phyloP scores from a whole-genome alignment of 1,140 invertebrate species.

The Leucophenga varia region DNA sequence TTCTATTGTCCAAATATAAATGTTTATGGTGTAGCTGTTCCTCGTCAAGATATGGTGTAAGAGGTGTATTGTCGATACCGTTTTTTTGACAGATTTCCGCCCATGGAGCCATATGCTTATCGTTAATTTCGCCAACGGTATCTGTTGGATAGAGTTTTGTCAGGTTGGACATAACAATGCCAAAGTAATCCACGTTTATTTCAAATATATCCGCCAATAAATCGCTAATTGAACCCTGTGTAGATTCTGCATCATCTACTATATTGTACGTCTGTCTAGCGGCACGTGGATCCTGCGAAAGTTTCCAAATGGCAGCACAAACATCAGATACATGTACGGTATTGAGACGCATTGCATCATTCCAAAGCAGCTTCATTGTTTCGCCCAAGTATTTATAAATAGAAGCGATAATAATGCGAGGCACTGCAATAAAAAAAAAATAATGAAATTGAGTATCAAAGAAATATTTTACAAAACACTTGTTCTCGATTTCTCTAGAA shows the following conservation, averaged over 20 bases:
- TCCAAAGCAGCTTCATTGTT: conserved; percentile 91
- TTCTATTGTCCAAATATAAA: conserved; percentile 72
- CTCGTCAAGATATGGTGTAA: conserved; percentile 82
- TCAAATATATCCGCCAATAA: conserved; percentile 80
- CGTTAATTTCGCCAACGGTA: conserved; percentile 86
- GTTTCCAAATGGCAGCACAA: conserved; percentile 72
- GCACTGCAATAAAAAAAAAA: conserved; percentile 62
- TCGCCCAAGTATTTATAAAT: conserved; percentile 86
- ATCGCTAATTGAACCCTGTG: conserved; percentile 78
- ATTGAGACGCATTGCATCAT: conserved; percentile 79
- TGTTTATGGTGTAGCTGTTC: conserved; percentile 80
- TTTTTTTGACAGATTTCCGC: conserved; percentile 77
- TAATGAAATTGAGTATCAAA: conserved; percentile 8
- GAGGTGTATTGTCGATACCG: conserved; percentile 77
- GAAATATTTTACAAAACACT: conserved; percentile 2
- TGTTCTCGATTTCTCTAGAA: conserved; percentile 1
- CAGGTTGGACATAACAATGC: conserved; percentile 73
- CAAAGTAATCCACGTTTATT: conserved; percentile 85
- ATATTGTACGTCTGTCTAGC: conserved; percentile 74
- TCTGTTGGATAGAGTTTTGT: conserved; percentile 65
- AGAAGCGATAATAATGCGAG: conserved; percentile 79
- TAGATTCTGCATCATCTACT: conserved; percentile 79
- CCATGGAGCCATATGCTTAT: conserved; percentile 89
- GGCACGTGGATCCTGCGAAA: conserved; percentile 56
- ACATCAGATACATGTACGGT: conserved; percentile 86